These are phyloP conservation scores for Ciona savignyi DNA, from an alignment of 23 tunicate species.

Conservation along the genomic window DNA sequence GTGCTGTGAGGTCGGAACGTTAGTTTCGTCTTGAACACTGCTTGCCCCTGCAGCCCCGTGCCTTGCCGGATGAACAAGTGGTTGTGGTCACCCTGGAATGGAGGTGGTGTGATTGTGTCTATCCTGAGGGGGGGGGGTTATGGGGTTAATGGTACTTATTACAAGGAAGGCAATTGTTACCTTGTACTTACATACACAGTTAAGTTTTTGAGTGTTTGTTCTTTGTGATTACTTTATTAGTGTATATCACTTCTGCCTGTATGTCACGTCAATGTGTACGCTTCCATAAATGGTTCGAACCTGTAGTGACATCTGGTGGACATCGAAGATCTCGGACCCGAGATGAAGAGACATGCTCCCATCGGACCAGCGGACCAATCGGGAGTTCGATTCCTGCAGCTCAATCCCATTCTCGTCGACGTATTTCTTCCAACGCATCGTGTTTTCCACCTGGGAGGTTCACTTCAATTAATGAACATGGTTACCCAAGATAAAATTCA, in stretches of 20 bases:
- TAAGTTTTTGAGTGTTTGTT: too few species aligned
- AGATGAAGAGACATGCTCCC: conserved; percentile 72
- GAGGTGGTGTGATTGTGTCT: too few species aligned
- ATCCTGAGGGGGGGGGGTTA: too few species aligned
- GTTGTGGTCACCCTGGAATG: conserved; percentile 79
- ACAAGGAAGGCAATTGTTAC: too few species aligned
- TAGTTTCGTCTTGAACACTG: conserved; percentile 83
- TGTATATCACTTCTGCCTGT: too few species aligned
- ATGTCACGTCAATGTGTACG: too few species aligned
- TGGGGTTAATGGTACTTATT: too few species aligned
- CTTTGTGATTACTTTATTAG: too few species aligned
- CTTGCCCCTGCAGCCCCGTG: conserved; percentile 94
- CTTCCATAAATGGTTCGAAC: too few species aligned
- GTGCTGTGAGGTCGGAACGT: conserved; percentile 97
- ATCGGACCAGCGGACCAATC: conserved; percentile 81
- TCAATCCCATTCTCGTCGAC: conserved; percentile 71
- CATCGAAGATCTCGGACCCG: conserved; percentile 89
- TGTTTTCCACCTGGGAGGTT: conserved; percentile 83
- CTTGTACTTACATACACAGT: too few species aligned
- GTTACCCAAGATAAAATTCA: too few species aligned
- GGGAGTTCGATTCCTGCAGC: conserved; percentile 75
- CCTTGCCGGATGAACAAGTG: conserved; percentile 97
- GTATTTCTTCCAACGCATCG: conserved; percentile 86
- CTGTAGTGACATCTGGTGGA: conserved; percentile 85
- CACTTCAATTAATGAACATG: too few species aligned